Evolutionary conservation across 1,140 invertebrate species (phyloP), one percentile per base, ranked within the genome.

Genomic region (Sitophilus oryzae): DNA sequence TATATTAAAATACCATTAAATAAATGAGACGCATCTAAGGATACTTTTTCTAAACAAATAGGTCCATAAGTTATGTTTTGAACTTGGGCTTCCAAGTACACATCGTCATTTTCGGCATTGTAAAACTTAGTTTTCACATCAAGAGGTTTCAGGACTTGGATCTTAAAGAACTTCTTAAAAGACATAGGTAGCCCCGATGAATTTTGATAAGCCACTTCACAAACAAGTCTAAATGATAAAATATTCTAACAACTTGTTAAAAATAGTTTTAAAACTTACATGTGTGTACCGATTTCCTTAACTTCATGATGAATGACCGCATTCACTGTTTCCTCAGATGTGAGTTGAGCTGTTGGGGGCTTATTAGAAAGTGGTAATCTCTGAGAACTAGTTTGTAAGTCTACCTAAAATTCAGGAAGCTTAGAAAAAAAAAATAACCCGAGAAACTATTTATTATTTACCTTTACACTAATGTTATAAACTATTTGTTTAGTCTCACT

Each of bases 71-170:
- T 96, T 38, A 93, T 88, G 73, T 98, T 98, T 74, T 96, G 91
- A 52, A 98, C 90, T 76, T 96, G 92, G 4, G 94, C 94, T 76
- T 98, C 96, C 59, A 98, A 74, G 73, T 93, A 98, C 4, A 98
- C 90, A 79, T 98, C 94, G 80, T 96, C 92, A 55, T 89, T 91
- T 81, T 97, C 93, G 14, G 91, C 88, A 82, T 95, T 96, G 69
- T 93, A 97, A 73, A 98, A 96, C 70, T 98, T 98, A 2, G 95
- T 98, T 76, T 97, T 96, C 0, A 99, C 93, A 82, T 99, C 95
- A 10, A 98, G 75, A 36, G 96, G 96, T 71, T 98, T 98, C 54
- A 95, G 80, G 0, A 98, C 96, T 82, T 96, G 90, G 76, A 98
- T 98, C 76, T 97, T 98, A 71, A 98, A 99, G 72, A 95, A 97